Evolutionary conservation across 1,140 invertebrate species (phyloP).

Genomic region (Zaprionus davidi): DNA sequence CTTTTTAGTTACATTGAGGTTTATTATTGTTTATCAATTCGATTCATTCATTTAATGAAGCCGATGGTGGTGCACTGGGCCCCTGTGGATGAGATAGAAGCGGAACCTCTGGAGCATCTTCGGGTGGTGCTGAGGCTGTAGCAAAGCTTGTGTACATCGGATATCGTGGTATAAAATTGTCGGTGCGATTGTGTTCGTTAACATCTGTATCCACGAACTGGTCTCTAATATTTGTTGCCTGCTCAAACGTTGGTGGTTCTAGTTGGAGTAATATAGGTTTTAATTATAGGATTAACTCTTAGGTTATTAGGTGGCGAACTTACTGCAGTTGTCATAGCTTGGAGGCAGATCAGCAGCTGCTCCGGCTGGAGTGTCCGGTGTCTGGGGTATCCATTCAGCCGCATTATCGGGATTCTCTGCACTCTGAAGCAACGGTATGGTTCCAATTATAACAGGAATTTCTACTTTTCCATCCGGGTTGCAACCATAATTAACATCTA

Average conservation of each 20-base stretch:
- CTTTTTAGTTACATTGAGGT: neutral
- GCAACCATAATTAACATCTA: constrained; percentile 50
- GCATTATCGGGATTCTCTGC: constrained; percentile 46
- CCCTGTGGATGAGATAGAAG: constrained; percentile 9
- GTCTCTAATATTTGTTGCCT: constrained; percentile 55
- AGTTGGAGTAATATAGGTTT: neutral
- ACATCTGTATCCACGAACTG: constrained; percentile 66
- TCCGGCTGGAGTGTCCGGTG: constrained; percentile 58
- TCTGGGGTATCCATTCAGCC: constrained; percentile 58
- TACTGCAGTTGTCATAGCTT: constrained; percentile 64
- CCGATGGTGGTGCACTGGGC: constrained; percentile 12
- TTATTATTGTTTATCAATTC: neutral
- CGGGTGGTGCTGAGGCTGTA: constrained; percentile 45
- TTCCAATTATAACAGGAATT: constrained; percentile 71
- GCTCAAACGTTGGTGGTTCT: constrained; percentile 72
- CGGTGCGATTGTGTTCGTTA: constrained; percentile 57
- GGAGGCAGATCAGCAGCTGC: constrained; percentile 58
- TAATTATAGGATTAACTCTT: neutral
- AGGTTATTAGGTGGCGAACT: constrained; percentile 3
- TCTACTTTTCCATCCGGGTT: constrained; percentile 50
- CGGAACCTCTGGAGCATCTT: constrained; percentile 1
- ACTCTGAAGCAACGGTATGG: constrained; percentile 67
- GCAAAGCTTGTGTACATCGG: constrained; percentile 74
- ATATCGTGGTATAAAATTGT: constrained; percentile 70
- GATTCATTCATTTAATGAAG: neutral